Conservation (phyloP, 1,140 invertebrate genomes). For the Neodiprion fabricii region DNA sequence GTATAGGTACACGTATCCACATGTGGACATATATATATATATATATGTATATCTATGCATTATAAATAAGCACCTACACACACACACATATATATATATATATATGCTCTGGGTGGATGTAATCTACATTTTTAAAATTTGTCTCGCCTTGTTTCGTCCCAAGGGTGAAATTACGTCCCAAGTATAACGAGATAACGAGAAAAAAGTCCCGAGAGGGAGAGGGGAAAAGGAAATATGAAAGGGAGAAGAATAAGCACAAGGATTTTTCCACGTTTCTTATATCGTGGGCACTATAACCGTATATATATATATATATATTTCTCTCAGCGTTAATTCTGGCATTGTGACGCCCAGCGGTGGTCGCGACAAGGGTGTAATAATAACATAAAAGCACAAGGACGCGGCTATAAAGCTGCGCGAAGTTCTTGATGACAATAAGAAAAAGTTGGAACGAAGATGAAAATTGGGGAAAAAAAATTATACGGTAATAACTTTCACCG, state of each 20-base stretch:
- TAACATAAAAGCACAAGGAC: slow-evolving; percentile 1
- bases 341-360: background rate
- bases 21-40: too few relatives aligned
- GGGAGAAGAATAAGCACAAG: too few relatives aligned
- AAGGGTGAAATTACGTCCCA: background rate
- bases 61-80: too few relatives aligned
- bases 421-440: background rate
- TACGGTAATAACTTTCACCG: background rate
- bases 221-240: too few relatives aligned
- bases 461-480: background rate
- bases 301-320: background rate
- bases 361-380: background rate
- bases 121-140: background rate
- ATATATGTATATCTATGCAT: too few relatives aligned
- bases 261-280: background rate
- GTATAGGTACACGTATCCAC: too few relatives aligned
- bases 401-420: background rate
- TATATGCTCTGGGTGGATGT: too few relatives aligned
- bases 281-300: background rate
- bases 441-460: background rate
- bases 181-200: background rate
- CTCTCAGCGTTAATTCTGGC: background rate
- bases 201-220: background rate
- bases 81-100: too few relatives aligned
- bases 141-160: background rate